A percentile compares a stretch with the other conserved stretches of the same genome.
These are phyloP conservation scores for Steinernema feltiae DNA, from an alignment of 1,140 invertebrate genomes.

Conservation along the genomic window DNA sequence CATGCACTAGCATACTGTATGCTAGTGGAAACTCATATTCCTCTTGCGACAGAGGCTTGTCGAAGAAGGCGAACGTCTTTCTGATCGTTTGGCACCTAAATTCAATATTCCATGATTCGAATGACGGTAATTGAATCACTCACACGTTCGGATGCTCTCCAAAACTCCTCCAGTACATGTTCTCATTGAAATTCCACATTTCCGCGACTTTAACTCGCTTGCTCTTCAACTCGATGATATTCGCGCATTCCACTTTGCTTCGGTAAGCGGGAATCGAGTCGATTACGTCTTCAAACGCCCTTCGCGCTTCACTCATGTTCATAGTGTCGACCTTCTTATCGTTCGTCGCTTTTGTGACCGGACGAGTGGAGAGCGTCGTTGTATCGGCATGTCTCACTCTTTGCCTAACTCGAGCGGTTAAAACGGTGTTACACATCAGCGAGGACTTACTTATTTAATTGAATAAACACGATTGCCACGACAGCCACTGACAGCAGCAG, in stretches of 20 bases:
- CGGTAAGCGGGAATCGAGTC: background rate
- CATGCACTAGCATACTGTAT: background rate
- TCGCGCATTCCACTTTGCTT: conserved; percentile 5
- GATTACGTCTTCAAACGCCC: background rate
- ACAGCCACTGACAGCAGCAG: background rate
- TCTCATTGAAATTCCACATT: background rate
- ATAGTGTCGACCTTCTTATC: background rate
- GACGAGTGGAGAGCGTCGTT: background rate
- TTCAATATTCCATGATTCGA: no score
- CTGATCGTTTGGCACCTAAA: background rate
- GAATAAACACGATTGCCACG: background rate
- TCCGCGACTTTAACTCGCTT: background rate
- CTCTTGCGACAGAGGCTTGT: background rate
- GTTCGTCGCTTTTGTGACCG: background rate
- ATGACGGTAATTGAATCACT: background rate
- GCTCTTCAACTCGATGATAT: background rate
- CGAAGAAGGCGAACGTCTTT: background rate
- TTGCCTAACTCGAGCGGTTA: background rate
- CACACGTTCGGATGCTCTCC: background rate
- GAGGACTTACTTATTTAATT: background rate
- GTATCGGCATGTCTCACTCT: background rate
- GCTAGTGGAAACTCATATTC: background rate
- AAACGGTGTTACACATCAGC: background rate
- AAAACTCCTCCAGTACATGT: background rate
- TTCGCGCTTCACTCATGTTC: background rate